Percentiles rank a stretch among this genome's conserved stretches.
Evolutionary conservation across 2,888 invertebrate species (phyloP).

Genomic region (Caenorhabditis sinica): DNA sequence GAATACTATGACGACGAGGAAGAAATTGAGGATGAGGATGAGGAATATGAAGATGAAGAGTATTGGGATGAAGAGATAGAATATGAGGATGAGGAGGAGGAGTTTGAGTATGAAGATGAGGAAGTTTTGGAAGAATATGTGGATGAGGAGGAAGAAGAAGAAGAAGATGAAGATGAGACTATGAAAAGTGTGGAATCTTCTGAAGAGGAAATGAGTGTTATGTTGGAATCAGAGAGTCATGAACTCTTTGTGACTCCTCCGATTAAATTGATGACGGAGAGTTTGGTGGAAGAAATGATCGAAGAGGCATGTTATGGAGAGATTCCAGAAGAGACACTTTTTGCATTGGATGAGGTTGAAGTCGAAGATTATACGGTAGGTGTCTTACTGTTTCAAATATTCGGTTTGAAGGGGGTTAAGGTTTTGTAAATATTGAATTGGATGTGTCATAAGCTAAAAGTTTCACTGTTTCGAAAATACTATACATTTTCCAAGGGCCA

Average conservation of each 20-base stretch:
- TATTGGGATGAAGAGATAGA: slow-evolving; percentile 76
- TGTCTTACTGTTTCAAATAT: too few species aligned
- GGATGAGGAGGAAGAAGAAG: slow-evolving; percentile 67
- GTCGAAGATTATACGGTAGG: slow-evolving; percentile 59
- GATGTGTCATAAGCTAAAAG: too few species aligned
- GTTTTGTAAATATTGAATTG: too few species aligned
- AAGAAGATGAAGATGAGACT: slow-evolving; percentile 49
- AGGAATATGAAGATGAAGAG: slow-evolving; percentile 72
- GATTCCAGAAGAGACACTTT: slow-evolving; percentile 55
- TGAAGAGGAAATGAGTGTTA: slow-evolving; percentile 20
- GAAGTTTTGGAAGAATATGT: slow-evolving; percentile 52
- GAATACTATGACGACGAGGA: slow-evolving; percentile 71
- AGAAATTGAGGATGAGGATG: slow-evolving; percentile 45
- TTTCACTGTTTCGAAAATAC: too few species aligned
- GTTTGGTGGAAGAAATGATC: slow-evolving; percentile 60
- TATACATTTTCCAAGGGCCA: too few species aligned
- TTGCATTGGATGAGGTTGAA: slow-evolving; percentile 57
- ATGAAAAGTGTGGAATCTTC: slow-evolving; percentile 52
- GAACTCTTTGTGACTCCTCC: slow-evolving; percentile 44
- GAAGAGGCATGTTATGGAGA: slow-evolving; percentile 59
- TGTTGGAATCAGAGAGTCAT: slow-evolving; percentile 32
- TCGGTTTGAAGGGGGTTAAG: too few species aligned
- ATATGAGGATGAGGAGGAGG: slow-evolving; percentile 69
- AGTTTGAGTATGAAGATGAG: slow-evolving; percentile 56
- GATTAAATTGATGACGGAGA: slow-evolving; percentile 54